A percentile compares a stretch with the other conserved stretches of the same genome.
These are phyloP conservation scores for Alectura lathami DNA, from an alignment of 2,113 vertebrate genomes.

Conservation along the genomic window DNA sequence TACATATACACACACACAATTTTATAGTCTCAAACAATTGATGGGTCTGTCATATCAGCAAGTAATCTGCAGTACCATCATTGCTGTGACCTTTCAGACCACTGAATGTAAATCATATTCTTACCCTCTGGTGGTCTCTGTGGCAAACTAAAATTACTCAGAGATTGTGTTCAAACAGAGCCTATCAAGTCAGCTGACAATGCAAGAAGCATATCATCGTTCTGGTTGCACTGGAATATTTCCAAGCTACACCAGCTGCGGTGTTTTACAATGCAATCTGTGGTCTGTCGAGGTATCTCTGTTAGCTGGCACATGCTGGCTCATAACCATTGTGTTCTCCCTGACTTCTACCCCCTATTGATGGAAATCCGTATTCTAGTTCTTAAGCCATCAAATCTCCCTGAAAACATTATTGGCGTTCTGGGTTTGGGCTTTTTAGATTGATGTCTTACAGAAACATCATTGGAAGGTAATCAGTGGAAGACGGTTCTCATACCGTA, in stretches of 20 bases:
- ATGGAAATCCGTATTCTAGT: background rate
- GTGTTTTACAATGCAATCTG: background rate
- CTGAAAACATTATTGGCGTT: background rate
- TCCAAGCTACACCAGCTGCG: background rate
- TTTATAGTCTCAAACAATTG: background rate
- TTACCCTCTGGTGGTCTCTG: background rate
- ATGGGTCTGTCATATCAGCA: constrained; percentile 18
- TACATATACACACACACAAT: background rate
- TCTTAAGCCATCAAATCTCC: background rate
- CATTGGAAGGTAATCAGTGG: background rate
- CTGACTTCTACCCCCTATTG: background rate
- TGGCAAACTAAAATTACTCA: constrained; percentile 32
- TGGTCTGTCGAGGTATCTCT: background rate
- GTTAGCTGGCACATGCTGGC: background rate
- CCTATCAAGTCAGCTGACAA: constrained; percentile 20
- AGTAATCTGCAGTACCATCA: constrained; percentile 32
- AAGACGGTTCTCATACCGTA: background rate
- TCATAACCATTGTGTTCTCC: background rate
- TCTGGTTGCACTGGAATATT: background rate
- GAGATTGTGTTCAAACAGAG: background rate
- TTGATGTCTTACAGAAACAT: background rate
- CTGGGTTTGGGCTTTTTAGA: background rate
- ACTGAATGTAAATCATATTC: constrained; percentile 12
- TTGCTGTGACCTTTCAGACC: constrained; percentile 10
- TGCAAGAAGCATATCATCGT: background rate